Evolutionary conservation across 2,888 invertebrate genomes (phyloP), one percentile per base, ranked within the genome.

Genomic region (Plagiodera versicolora): DNA sequence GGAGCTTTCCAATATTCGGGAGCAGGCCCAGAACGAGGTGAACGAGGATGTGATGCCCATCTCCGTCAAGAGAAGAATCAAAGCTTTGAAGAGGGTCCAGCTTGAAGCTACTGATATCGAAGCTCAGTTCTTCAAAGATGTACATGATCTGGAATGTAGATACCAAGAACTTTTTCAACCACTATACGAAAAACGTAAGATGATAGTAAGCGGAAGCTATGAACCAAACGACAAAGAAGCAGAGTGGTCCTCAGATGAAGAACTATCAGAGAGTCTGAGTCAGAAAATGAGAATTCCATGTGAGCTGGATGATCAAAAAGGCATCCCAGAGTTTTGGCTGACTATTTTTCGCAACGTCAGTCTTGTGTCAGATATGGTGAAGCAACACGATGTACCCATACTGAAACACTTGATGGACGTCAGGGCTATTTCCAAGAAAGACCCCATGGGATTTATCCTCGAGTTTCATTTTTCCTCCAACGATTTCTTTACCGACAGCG

Each of bases 271-370:
- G 63, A 88, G 88, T 56, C 72, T 91, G 45, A 86, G 89, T 70
- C 86, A 88, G 24, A 87, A 87, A 76, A 81, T 84, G 1, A 85
- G 84, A 71, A 85, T 92, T 18, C 88, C 47, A 53, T 64, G 66
- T 19, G 67, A 65, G 58, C 60, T 65, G 45, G 70, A 72, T 24
- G 63, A 81, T 65, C 72, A 76, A 8, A 87, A 86, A 79, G 98
- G 97, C 61, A 88, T 99, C 73, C 94, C 95, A 1, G 91, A 93
- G 66, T 99, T 99, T 83, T 99, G 98, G 98, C 83, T 95, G 67
- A 94, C 92, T 28, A 94, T 96, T 76, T 93, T 99, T 78, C 94
- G 92, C 79, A 95, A 94, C 82, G 92, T 94, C 55, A 90, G 89
- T 49, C 86, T 93, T 81, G 82, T 96, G 59, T 85, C 89, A 48